Base-by-base conservation (phyloP, 1,140 invertebrate species). In the Drosophila sucinea region DNA sequence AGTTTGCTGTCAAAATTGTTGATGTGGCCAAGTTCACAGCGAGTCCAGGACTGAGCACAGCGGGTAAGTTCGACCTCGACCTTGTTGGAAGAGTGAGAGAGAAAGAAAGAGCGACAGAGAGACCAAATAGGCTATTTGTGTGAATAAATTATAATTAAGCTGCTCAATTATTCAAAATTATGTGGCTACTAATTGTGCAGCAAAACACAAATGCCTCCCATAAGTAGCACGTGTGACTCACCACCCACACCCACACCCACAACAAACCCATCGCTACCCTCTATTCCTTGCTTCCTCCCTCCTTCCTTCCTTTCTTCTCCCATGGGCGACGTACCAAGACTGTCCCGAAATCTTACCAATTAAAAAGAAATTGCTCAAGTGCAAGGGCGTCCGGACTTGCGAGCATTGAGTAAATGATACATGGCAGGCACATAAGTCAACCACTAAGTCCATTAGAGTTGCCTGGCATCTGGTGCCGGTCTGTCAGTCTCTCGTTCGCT, bases 1-100 rank as follows among this genome's bases (percentile, higher is more conserved):
- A 98, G 91, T 99, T 99, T 94, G 98, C 98, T 71, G 98, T 99
- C 67, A 99, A 99, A 95, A 99, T 99, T 84, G 97, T 99, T 70
- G 98, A 99, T 94, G 98, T 99, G 27, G 97, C 97, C 78, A 98
- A 98, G 92, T 99, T 99, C 92, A 98, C 98, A 67, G 97, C 97
- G 40, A 98, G 97, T 92, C 98, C 98, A 63, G 97, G 98, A 66
- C 95, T 99, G 58, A 98, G 97, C 92, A 98, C 97, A 90, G 97
- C 98, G 92, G 98, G 98, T 98, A 93, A 94, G 93, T 70, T 65
- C 62, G 67, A 77, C 79, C 77, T 80, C 72, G 72, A 61, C 67
- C 41, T 33, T 60, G 55, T 57, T 56, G 35, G 8, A 8, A 35
- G 33, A 38, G 3, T 7, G 7, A 38, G 10, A 38, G 1, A 35